Evolutionary conservation across 92 coral and sea anemone species (phyloP).

Genomic region (Actinostola sp.): DNA sequence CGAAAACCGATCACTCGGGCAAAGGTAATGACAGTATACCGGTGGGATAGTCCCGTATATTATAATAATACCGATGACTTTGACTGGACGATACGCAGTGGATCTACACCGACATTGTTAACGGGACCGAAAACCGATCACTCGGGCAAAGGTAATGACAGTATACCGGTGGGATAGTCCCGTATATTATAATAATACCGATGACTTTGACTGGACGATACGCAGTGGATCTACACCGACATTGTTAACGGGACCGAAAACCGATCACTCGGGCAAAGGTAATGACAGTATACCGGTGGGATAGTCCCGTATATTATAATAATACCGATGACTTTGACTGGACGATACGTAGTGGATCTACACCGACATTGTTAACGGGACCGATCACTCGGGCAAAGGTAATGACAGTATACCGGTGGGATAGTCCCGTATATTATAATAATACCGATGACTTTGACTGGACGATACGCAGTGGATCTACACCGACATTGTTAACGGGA

Average conservation of each 20-base stretch:
- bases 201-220: constrained; percentile 44
- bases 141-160: constrained; percentile 51
- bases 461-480: constrained; percentile 19
- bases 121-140: constrained; percentile 35
- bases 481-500: constrained; percentile 38
- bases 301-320: too few relatives aligned
- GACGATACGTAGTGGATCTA: constrained; percentile 18
- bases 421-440: too few relatives aligned
- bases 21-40: too few relatives aligned
- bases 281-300: too few relatives aligned
- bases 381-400: constrained; percentile 52
- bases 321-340: constrained; percentile 42
- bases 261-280: constrained; percentile 44
- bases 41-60: too few relatives aligned
- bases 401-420: too few relatives aligned
- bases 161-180: too few relatives aligned
- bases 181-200: background rate
- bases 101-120: constrained; percentile 32
- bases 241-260: constrained; percentile 32
- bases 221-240: constrained; percentile 41
- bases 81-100: constrained; percentile 42
- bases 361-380: constrained; percentile 38
- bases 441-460: constrained; percentile 42
- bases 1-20: constrained; percentile 39
- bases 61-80: constrained; percentile 10